Conservation (phyloP, 2,113 vertebrate genomes). For the Burhinus bistriatus region DNA sequence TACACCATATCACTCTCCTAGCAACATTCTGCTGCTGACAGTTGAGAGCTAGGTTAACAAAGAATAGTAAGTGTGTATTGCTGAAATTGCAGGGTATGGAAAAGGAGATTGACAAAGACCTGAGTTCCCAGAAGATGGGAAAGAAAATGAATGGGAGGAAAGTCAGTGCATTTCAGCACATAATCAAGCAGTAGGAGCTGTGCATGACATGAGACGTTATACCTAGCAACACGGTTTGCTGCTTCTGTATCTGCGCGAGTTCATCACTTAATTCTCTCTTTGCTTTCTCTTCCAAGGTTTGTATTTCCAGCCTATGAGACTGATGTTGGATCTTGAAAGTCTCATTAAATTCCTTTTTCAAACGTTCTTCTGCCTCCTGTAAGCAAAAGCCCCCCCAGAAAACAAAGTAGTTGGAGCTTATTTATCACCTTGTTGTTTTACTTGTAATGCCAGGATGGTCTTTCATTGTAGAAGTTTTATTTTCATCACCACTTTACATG, state of each 20-base stretch:
- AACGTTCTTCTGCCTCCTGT: constrained; percentile 71
- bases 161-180: not conserved
- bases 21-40: not conserved
- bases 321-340: constrained; percentile 76
- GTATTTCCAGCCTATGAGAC: constrained; percentile 76
- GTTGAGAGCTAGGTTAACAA: not conserved
- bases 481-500: not conserved
- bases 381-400: not conserved
- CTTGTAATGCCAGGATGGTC: not conserved
- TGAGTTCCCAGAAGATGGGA: not conserved
- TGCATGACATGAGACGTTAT: not conserved
- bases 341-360: constrained; percentile 69
- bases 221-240: constrained; percentile 86
- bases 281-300: constrained; percentile 81
- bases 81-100: not conserved
- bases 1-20: not conserved
- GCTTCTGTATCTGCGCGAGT: constrained; percentile 79
- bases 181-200: not conserved
- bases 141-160: not conserved
- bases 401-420: not conserved
- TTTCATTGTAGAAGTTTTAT: not conserved
- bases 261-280: constrained; percentile 83
- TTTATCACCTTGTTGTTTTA: not conserved
- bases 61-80: not conserved
- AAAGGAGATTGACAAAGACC: not conserved